Percentiles rank a stretch among this genome's conserved stretches.
Conservation (phyloP, 2,797 vertebrate species). For the Parauchenoglanis ngamensis region DNA sequence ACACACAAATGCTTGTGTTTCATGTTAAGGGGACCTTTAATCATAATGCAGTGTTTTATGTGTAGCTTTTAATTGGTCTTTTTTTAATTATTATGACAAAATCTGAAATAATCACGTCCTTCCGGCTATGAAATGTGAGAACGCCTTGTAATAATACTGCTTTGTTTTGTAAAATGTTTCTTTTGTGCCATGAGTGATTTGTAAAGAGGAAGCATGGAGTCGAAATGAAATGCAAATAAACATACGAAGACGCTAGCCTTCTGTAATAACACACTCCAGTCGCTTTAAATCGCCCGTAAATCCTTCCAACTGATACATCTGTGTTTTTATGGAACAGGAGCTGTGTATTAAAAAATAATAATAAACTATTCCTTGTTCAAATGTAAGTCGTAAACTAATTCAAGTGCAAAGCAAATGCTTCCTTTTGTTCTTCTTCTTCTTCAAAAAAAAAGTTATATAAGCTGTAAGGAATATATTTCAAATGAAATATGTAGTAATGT, state of each 20-base stretch:
- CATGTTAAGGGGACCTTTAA: constrained; percentile 24
- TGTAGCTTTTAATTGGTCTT: constrained; percentile 6
- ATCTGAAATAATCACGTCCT: constrained; percentile 37
- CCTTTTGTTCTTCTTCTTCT: background rate
- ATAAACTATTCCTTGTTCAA: background rate
- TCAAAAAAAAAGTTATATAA: background rate
- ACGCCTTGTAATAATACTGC: constrained; percentile 61
- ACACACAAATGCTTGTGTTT: background rate
- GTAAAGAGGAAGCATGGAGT: constrained; percentile 10
- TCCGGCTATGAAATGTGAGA: constrained; percentile 40
- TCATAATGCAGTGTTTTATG: constrained; percentile 31
- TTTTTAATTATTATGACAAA: background rate
- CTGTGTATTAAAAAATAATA: constrained; percentile 15
- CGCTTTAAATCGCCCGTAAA: background rate
- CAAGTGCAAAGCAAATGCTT: background rate
- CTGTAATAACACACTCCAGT: background rate
- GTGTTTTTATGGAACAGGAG: background rate
- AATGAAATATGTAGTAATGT: background rate
- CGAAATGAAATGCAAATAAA: constrained; percentile 18
- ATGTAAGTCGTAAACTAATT: background rate
- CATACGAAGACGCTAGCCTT: background rate
- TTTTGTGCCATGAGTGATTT: constrained; percentile 38
- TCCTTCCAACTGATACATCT: background rate
- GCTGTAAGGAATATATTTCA: background rate
- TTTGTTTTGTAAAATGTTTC: constrained; percentile 37